These are phyloP conservation scores for Scrobipalpa atriplicella DNA, from an alignment of 2,888 invertebrate species.

Conservation along the genomic window DNA sequence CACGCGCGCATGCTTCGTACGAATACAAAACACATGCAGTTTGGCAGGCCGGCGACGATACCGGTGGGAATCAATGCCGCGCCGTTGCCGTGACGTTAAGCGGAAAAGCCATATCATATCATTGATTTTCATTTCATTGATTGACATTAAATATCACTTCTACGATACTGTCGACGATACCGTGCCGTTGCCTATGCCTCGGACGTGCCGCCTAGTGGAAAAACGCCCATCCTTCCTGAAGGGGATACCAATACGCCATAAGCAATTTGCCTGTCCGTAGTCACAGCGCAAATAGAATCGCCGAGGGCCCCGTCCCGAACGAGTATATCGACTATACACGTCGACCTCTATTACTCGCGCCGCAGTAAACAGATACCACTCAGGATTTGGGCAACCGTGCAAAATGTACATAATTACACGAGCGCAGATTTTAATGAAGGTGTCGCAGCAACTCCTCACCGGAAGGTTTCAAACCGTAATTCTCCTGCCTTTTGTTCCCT, in stretches of 20 bases:
- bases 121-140: no score
- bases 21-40: no score
- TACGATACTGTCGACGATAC: no score
- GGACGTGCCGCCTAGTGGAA: no score
- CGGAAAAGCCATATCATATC: no score
- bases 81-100: no score
- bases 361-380: conserved; percentile 20
- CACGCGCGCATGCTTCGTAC: no score
- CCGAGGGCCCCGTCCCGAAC: conserved; percentile 21
- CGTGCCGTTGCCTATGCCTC: no score
- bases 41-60: no score
- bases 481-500: conserved; percentile 60
- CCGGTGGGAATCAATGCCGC: no score
- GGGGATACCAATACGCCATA: conserved; percentile 46
- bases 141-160: no score
- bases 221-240: conserved; percentile 50
- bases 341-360: conserved; percentile 22
- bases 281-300: conserved; percentile 38
- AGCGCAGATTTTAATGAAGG: conserved; percentile 61
- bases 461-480: conserved; percentile 61
- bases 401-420: conserved; percentile 52
- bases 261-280: conserved; percentile 50
- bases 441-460: conserved; percentile 50
- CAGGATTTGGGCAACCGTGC: conserved; percentile 33
- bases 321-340: conserved; percentile 3